These are phyloP conservation scores for Pterobdella sp. DNA, from an alignment of 2,888 invertebrate genomes.

Conservation along the genomic window DNA sequence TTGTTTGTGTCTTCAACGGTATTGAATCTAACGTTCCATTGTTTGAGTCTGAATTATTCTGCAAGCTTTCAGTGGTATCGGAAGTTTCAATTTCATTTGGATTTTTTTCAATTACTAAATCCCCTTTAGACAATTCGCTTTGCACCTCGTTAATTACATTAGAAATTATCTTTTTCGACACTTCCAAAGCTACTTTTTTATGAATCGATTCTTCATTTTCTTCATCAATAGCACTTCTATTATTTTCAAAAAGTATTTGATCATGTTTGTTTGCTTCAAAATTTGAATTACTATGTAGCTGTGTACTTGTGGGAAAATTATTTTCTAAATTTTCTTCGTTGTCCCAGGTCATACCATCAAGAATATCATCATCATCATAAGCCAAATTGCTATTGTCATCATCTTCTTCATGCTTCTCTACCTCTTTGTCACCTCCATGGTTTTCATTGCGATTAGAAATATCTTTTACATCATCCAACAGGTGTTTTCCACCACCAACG, in stretches of 20 bases:
- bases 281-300: neutral
- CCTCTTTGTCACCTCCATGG: neutral
- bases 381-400: constrained; percentile 6
- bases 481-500: neutral
- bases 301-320: neutral
- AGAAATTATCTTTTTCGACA: too few species aligned
- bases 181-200: too few species aligned
- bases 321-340: neutral
- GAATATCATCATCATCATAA: constrained; percentile 21
- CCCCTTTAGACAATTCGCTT: too few species aligned
- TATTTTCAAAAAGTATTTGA: neutral
- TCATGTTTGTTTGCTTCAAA: neutral
- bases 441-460: neutral
- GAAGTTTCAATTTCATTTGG: neutral
- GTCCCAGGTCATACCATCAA: neutral
- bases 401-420: constrained; percentile 1
- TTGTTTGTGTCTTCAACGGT: too few species aligned
- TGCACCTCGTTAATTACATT: too few species aligned
- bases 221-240: neutral
- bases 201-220: too few species aligned
- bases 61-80: neutral
- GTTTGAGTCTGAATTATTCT: neutral
- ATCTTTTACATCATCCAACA: neutral
- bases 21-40: too few species aligned
- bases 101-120: too few species aligned